Conservation (phyloP, 2,888 invertebrate species). For the Mythimna albipuncta region DNA sequence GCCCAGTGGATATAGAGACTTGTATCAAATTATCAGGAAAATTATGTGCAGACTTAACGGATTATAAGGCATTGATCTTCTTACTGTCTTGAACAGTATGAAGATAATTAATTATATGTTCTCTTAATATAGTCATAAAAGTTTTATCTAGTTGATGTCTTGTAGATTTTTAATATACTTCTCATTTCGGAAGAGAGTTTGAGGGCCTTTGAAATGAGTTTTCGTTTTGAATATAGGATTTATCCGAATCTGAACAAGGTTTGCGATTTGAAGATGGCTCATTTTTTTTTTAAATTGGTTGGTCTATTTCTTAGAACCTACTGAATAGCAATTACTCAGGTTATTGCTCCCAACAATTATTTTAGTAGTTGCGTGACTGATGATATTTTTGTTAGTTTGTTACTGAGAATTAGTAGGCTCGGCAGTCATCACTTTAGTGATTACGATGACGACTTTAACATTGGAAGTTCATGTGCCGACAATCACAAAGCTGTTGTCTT, state of each 20-base stretch:
- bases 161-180: not conserved
- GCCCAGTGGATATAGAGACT: no score
- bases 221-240: no score
- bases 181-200: no score
- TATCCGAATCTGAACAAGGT: no score
- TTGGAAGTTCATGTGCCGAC: constrained; percentile 30
- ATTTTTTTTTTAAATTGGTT: not conserved
- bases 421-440: constrained; percentile 21
- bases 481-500: constrained; percentile 30
- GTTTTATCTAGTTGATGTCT: not conserved
- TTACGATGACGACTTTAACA: constrained; percentile 17
- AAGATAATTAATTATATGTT: no score
- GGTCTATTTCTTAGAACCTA: constrained; percentile 14
- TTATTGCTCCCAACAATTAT: constrained; percentile 25
- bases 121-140: not conserved
- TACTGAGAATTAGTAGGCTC: constrained; percentile 30
- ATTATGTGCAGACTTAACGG: not conserved
- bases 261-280: not conserved
- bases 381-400: constrained; percentile 12
- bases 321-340: constrained; percentile 23
- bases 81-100: no score
- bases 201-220: no score
- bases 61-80: no score
- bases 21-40: not conserved
- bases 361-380: constrained; percentile 42